Evolutionary conservation across 1,140 invertebrate genomes (phyloP).

Genomic region (Dendrolimus kikuchii): DNA sequence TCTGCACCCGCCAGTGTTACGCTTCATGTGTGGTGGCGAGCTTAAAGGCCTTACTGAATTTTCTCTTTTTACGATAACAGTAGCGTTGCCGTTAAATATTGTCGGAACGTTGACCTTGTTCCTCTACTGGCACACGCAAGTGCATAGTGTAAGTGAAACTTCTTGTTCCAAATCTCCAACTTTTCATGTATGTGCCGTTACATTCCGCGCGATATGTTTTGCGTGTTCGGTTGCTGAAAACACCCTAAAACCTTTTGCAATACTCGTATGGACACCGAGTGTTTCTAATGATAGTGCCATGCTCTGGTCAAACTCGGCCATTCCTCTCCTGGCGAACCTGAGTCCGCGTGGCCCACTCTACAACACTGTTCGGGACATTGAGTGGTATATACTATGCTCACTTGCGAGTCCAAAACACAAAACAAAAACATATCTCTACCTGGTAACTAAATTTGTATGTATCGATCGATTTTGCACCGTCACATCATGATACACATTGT

Average conservation of each 20-base stretch:
- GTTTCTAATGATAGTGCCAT: conserved; percentile 64
- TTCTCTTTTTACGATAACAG: conserved; percentile 57
- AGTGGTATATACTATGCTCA: conserved; percentile 42
- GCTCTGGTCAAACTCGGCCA: conserved; percentile 59
- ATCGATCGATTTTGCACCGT: conserved; percentile 73
- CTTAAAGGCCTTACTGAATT: conserved; percentile 65
- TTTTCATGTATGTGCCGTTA: conserved; percentile 63
- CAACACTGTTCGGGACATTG: conserved; percentile 29
- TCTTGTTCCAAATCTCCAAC: conserved; percentile 72
- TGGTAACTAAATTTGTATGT: conserved; percentile 41
- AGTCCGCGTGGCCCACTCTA: conserved; percentile 17
- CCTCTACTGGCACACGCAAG: conserved; percentile 68
- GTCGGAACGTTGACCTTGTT: conserved; percentile 61
- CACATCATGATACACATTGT: conserved; percentile 52
- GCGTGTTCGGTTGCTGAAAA: conserved; percentile 62
- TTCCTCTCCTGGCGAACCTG: conserved; percentile 35
- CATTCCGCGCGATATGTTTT: conserved; percentile 55
- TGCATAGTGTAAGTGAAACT: conserved; percentile 67
- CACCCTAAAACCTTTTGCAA: conserved; percentile 48
- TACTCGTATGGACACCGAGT: conserved; percentile 51
- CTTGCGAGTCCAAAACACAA: conserved; percentile 40
- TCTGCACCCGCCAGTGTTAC: conserved; percentile 55
- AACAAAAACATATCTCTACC: conserved; percentile 23
- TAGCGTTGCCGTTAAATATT: conserved; percentile 45
- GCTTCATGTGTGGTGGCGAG: conserved; percentile 64